Evolutionary conservation across 2,797 vertebrate genomes (phyloP), one percentile per base, ranked within the genome.

Genomic region (Capromys pilorides): DNA sequence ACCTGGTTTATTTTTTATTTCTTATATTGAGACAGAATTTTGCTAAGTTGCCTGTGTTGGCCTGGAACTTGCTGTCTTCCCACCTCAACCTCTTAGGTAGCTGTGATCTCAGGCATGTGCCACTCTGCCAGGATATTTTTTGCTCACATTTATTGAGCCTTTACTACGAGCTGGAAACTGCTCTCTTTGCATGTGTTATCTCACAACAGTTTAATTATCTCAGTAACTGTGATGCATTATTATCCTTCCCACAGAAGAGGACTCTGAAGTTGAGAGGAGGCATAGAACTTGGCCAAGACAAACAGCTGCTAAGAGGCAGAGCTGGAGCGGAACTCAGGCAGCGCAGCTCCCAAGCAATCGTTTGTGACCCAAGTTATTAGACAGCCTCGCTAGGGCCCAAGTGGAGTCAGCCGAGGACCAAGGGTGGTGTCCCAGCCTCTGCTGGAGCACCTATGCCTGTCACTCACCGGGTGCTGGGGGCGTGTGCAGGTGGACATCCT

Each of bases 401-500:
- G 22, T 10, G 14, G 67, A 73, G 18, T 33, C 75, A 18, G 51
- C 64, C 0, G 7, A 21, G 22, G 3, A 36, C 36, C 6, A 0
- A 14, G 77, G 66, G 78, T 45, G 7, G 57, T 24, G 13, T 2
- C 39, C 51, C 67, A 1, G 33, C 3, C 41, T 26, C 14, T 18
- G 3, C 3, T 4, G 0, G 16, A 51, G 9, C 6, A 1, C 9
- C 64, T 49, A 7, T 4, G 10, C 18, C 41, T 9, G 54, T 24
- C 39, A 33, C 97, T 98, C 97, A 99, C 99, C 99, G 10, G 99
- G 99, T 0, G 99, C 99, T 0, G 99, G 99, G 0, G 99, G 99
- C 0, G 99, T 99, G 97, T 99, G 99, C 88, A 99, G 98, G 97
- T 99, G 99, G 86, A 99, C 98, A 9, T 99, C 99, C 73, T 99